phyloP scores from a whole-genome alignment of 2,113 vertebrate species.

The Athene cunicularia region DNA sequence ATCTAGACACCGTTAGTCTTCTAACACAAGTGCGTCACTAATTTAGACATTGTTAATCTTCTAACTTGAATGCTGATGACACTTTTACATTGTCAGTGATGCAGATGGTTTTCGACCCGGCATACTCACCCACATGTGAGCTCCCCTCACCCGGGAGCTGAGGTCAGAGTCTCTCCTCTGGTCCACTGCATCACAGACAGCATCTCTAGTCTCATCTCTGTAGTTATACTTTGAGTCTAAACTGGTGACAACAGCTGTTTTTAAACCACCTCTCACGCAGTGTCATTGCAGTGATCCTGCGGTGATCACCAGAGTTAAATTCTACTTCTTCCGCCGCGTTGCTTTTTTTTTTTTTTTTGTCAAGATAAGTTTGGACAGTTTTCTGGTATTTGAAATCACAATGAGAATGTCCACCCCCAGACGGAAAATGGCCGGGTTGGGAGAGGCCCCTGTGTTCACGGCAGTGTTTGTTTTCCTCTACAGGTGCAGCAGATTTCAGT shows the following conservation, averaged over 20 bases:
- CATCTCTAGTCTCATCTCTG: neutral
- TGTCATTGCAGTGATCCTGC: neutral
- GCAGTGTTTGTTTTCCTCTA: neutral
- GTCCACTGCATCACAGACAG: fast-evolving
- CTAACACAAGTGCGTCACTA: too few species aligned
- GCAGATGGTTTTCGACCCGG: too few species aligned
- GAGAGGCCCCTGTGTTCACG: neutral
- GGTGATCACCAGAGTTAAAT: neutral
- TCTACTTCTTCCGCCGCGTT: neutral
- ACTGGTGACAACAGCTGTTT: neutral
- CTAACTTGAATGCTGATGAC: too few species aligned
- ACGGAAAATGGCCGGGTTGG: neutral
- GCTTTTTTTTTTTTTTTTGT: neutral
- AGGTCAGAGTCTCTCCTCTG: neutral
- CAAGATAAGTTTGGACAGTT: neutral
- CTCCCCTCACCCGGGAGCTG: neutral
- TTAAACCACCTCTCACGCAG: neutral
- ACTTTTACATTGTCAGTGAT: too few species aligned
- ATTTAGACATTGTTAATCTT: too few species aligned
- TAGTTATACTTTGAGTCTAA: neutral
- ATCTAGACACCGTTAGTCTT: too few species aligned
- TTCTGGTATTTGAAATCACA: neutral
- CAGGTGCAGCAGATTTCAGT: constrained; percentile 98
- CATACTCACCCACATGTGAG: too few species aligned
- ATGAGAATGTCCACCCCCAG: neutral